Evolutionary conservation across 2,888 invertebrate species (phyloP), one percentile per base, ranked within the genome.

Genomic region (Tetragonisca angustula): DNA sequence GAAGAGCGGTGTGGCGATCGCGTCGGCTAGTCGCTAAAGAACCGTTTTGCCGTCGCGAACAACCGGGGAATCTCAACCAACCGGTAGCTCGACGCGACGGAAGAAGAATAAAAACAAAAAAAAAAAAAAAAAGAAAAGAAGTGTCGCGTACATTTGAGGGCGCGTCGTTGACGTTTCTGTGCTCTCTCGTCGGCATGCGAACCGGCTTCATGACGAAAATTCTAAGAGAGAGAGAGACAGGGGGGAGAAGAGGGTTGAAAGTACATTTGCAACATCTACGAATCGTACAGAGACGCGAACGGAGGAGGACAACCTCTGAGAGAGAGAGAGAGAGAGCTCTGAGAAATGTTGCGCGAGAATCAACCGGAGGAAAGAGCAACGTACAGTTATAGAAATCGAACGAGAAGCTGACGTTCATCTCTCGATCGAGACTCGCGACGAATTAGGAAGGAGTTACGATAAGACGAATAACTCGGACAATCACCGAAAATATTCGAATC

Each of bases 1-100:
- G 88, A 88, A 82, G 87, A 85, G 81, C 87, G 88, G 78, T 81
- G 89, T 82, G 74, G 76, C 89, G 88, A 88, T 88, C 89, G 87
- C 84, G 71, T 82, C 88, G 87, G 82, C 83, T 88, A 88, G 88
- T 88, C 87, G 88, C 75, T 76, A 80, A 88, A 86, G 88, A 86
- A 43, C 43, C 43, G 88, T 80, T 80, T 80, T 74, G 78, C 71
- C 83, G 78, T 79, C 80, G 81, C 68, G 71, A 73, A 69, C 78
- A 64, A 32, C 69, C 24, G 61, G 56, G 9, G 9, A 43, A 52
- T 52, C 52, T 52, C 52, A 21, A 21, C 43, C 43, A 24, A 24
- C 67, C 56, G n/a, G 17, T 19, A 56, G 17, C 24, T 50, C 24
- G 24, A 50, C 62, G 32, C 24, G 24, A 68, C 62, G 32, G 49